These are phyloP conservation scores for Anguilla obscura DNA, from an alignment of 2,797 vertebrate species.

Conservation along the genomic window DNA sequence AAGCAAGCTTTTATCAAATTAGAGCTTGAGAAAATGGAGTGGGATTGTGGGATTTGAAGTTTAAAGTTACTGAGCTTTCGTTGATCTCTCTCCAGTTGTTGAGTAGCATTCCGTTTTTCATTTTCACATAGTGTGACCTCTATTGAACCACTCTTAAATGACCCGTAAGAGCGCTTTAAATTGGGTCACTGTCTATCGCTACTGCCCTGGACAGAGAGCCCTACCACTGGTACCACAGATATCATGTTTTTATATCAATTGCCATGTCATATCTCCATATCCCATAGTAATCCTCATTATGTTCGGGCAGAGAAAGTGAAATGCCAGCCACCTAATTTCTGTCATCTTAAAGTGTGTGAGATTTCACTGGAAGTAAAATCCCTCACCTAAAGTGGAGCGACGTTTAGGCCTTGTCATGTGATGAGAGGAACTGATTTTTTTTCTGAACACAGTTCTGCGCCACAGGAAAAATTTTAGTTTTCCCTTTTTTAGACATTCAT, in stretches of 20 bases:
- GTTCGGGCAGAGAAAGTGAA: not conserved
- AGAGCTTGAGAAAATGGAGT: not conserved
- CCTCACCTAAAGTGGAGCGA: not conserved
- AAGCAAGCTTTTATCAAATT: not conserved
- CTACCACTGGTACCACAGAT: not conserved
- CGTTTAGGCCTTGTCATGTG: not conserved
- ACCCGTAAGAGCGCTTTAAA: not conserved
- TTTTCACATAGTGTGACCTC: not conserved
- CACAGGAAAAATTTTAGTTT: not conserved
- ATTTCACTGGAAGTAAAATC: not conserved
- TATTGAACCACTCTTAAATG: slow-evolving; percentile 2
- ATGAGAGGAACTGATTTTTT: not conserved
- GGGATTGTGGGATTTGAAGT: slow-evolving; percentile 15
- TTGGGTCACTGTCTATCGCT: not conserved
- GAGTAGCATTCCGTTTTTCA: not conserved
- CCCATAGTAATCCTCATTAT: not conserved
- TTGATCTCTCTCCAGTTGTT: not conserved
- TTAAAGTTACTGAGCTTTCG: not conserved
- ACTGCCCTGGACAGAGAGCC: not conserved
- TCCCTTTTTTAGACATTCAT: not conserved
- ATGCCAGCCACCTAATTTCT: not conserved
- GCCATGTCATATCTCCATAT: slow-evolving; percentile 15
- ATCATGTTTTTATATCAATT: slow-evolving; percentile 16
- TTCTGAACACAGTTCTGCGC: not conserved
- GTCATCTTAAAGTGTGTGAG: not conserved